Evolutionary conservation across 2,888 invertebrate species (phyloP), one percentile per base, ranked within the genome.

Genomic region (Napeogenes inachia): DNA sequence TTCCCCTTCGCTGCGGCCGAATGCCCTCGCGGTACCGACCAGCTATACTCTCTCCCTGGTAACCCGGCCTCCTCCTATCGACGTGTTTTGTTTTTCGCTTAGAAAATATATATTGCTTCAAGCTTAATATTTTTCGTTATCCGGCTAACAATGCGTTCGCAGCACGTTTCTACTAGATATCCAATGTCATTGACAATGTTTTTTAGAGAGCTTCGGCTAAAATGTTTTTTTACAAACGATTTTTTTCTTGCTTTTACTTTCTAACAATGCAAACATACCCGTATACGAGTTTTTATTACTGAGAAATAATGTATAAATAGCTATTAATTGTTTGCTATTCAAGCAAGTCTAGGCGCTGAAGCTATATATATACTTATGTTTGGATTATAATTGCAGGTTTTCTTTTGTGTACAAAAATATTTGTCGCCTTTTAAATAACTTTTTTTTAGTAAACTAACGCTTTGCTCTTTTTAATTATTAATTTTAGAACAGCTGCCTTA

Each of bases 1-100:
- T 85, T 82, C 79, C 78, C 85, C 74, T 83, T 80, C 78, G 77
- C 79, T 57, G 76, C 78, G 54, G 75, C 76, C 59, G 85, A 85
- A 70, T 81, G 79, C 73, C 73, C 87, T 67, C 80, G 85, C 68
- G 79, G 79, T 67, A 75, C 77, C 68, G 84, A 87, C 62, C 86
- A 85, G 77, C 87, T 86, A 66, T 88, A 87, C 84, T 86, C 84
- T 69, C 81, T 85, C 72, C 84, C 87, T 71, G 89, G 88, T 89
- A 88, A 86, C 75, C 74, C 58, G 70, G 71, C 70, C 70, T 74
- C 67, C 67, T 66, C 75, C 72, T 74, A 69, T 71, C 67, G 70
- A 72, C 73, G 74, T 68, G 68, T 75, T 78, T 72, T 70, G 78
- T 77, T 72, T 69, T 77, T 77, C 69, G 84, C 84, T 83, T 84